Evolutionary conservation across 2,113 vertebrate species (phyloP).

Genomic region (Saguinus midas): DNA sequence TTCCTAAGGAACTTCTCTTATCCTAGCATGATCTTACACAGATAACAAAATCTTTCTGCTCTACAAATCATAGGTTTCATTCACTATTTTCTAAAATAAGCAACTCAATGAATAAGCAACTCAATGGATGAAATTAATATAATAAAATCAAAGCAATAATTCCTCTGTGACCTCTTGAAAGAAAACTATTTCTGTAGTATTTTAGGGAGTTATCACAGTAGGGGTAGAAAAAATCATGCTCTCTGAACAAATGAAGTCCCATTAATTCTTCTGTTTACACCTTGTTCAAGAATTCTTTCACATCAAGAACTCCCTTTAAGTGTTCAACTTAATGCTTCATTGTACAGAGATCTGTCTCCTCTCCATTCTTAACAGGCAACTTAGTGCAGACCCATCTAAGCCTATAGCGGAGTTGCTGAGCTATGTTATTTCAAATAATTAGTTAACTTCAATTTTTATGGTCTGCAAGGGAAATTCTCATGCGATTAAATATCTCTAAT

Average conservation of each 20-base stretch:
- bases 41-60: background rate
- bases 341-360: background rate
- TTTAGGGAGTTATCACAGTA: background rate
- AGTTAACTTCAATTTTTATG: constrained; percentile 36
- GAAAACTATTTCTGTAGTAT: background rate
- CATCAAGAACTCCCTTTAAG: background rate
- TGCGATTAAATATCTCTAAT: constrained; percentile 14
- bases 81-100: background rate
- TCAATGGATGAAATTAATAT: background rate
- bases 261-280: constrained; percentile 37
- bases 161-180: background rate
- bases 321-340: background rate
- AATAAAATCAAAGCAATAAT: background rate
- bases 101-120: background rate
- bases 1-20: background rate
- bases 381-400: background rate
- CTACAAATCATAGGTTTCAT: background rate
- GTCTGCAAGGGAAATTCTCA: constrained; percentile 39
- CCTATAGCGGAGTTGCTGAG: constrained; percentile 2
- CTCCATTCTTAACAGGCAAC: background rate
- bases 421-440: constrained; percentile 30
- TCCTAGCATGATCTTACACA: background rate
- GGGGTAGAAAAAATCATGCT: background rate
- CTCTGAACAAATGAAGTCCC: constrained; percentile 15
- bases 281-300: constrained; percentile 30